phyloP scores from a whole-genome alignment of 2,797 vertebrate species.

The Luscinia luscinia region DNA sequence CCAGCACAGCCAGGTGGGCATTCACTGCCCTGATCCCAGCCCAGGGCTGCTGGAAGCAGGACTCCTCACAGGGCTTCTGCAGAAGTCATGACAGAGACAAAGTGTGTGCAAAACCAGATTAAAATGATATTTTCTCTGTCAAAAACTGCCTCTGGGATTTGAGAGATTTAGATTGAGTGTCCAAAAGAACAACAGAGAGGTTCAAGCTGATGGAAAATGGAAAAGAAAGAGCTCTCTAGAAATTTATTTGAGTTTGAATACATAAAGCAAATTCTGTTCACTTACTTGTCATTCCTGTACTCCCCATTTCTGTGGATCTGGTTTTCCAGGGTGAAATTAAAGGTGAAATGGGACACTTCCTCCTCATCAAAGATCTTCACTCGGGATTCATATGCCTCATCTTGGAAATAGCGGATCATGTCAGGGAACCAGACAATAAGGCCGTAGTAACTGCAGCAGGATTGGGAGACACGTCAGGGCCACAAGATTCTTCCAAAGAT shows the following conservation, averaged over 20 bases:
- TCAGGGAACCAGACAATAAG: conserved; percentile 98
- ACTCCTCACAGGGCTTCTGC: not conserved
- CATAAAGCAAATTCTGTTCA: not conserved
- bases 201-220: not conserved
- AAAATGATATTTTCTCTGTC: not conserved
- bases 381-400: conserved; percentile 89
- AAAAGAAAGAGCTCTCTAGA: not conserved
- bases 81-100: not conserved
- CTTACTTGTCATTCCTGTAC: conserved; percentile 91
- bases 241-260: not conserved
- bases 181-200: not conserved
- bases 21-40: not conserved
- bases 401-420: conserved; percentile 96
- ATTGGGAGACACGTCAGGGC: not conserved
- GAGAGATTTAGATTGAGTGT: rapidly evolving
- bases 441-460: conserved; percentile 88
- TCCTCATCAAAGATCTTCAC: conserved; percentile 87
- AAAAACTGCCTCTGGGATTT: not conserved
- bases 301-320: conserved; percentile 92
- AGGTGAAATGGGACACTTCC: conserved; percentile 88
- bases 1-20: rapidly evolving
- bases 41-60: not conserved
- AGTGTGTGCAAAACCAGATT: not conserved
- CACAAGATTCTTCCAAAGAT: not conserved
- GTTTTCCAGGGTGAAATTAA: conserved; percentile 97